These are phyloP conservation scores for Trachelus tabidus DNA, from an alignment of 2,888 invertebrate species.

Conservation along the genomic window DNA sequence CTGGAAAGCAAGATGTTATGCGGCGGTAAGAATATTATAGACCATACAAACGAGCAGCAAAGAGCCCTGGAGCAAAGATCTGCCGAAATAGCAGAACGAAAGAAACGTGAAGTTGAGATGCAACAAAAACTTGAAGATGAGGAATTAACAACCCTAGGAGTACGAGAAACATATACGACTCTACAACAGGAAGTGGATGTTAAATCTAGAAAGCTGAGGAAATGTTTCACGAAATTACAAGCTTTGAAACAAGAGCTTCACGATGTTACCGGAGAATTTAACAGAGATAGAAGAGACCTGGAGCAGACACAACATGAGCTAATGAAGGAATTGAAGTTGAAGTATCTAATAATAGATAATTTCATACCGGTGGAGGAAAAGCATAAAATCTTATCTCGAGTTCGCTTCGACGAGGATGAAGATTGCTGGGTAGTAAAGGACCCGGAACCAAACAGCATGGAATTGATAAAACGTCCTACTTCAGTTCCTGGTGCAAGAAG, in stretches of 20 bases:
- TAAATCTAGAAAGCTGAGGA: conserved; percentile 93
- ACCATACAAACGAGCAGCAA: conserved; percentile 95
- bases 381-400: conserved; percentile 77
- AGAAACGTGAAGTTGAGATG: conserved; percentile 87
- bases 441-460: conserved; percentile 62
- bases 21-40: conserved; percentile 94
- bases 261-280: conserved; percentile 88
- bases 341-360: conserved; percentile 88
- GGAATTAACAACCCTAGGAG: conserved; percentile 91
- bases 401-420: conserved; percentile 84
- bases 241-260: conserved; percentile 81
- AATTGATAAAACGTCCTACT: conserved; percentile 71
- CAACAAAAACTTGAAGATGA: conserved; percentile 92
- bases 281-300: conserved; percentile 89
- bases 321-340: conserved; percentile 89
- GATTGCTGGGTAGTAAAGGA: conserved; percentile 77
- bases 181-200: conserved; percentile 97
- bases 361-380: conserved; percentile 89
- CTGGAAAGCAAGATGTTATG: conserved; percentile 95
- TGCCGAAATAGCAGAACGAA: conserved; percentile 90
- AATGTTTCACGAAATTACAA: conserved; percentile 86
- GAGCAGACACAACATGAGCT: conserved; percentile 93
- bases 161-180: conserved; percentile 90
- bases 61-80: conserved; percentile 86
- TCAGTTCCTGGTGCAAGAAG: conserved; percentile 74